Percentiles rank a stretch among this genome's conserved stretches.
Conservation (phyloP, 1,140 invertebrate genomes). For the Telenomus remus region DNA sequence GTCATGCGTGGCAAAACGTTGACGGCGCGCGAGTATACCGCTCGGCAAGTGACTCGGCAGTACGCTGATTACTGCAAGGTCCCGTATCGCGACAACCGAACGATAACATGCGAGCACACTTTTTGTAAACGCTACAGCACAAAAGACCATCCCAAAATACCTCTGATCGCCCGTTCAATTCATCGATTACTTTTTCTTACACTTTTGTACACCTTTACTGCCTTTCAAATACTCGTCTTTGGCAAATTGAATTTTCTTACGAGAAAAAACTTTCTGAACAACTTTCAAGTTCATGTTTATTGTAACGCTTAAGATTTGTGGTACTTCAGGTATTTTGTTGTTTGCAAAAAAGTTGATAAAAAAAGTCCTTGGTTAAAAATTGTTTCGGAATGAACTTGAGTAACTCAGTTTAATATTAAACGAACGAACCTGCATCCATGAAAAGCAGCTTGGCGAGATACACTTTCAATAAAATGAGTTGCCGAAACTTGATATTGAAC, state of each 20-base stretch:
- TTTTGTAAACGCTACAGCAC: constrained; percentile 24
- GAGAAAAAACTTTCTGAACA: too few species aligned
- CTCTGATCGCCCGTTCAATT: constrained; percentile 25
- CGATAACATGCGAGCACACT: constrained; percentile 23
- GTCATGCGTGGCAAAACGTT: constrained; percentile 52
- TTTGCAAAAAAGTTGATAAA: too few species aligned
- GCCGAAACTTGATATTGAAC: constrained; percentile 4
- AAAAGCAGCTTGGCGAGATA: background rate
- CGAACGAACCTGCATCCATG: too few species aligned
- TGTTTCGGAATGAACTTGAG: too few species aligned
- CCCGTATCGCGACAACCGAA: constrained; percentile 27
- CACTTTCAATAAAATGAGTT: too few species aligned
- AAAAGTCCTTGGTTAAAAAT: too few species aligned
- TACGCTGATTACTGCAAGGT: constrained; percentile 20
- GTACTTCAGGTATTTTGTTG: too few species aligned
- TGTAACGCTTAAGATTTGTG: too few species aligned
- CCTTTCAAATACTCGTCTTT: constrained; percentile 2
- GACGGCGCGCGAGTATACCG: constrained; percentile 31
- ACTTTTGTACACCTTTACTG: background rate
- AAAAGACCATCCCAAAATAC: constrained; percentile 21
- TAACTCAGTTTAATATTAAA: too few species aligned
- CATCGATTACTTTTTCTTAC: constrained; percentile 23
- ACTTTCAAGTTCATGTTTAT: too few species aligned
- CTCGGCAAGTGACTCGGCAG: constrained; percentile 48
- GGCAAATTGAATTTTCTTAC: too few species aligned